Base-by-base conservation (phyloP, 2,888 invertebrate species). In the Eugnorisma glareosa region DNA sequence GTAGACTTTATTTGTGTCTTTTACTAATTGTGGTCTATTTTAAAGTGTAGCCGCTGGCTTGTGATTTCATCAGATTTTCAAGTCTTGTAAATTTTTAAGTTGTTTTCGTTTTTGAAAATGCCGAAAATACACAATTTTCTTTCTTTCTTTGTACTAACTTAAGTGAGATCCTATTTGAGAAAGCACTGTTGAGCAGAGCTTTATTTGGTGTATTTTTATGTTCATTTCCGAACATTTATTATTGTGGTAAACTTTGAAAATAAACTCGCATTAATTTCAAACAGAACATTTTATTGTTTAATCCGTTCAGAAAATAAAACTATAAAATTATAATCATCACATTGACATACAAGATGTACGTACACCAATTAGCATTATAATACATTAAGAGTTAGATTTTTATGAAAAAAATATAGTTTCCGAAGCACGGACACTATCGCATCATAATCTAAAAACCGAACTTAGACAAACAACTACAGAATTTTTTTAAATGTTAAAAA, bases 231-330 rank as follows among this genome's bases (percentile, higher is more conserved):
- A 35, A 51, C 11, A 3, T 40, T 24, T 54, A 2, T 31, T 54
- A n/a, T 37, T 67, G 77, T 70, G 73, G 28, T 71, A 40, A 40
- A 48, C 13, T 82, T 54, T 31, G 28, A 88, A 88, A 88, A 87
- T 87, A 96, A 96, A 96, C 94, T 92, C 88, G 94, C 89, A 91
- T 87, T 93, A 94, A 96, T 95, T 95, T 94, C 95, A 96, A 96
- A 96, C 96, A 96, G 96, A 96, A 96, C 96, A 96, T 96, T 96
- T 96, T 96, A 96, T 96, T 96, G 94, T 95, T 96, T 95, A 96
- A 96, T 96, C 95, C 96, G 96, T 96, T 96, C 94, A 95, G 94
- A 95, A 93, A 95, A 95, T 94, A 95, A 95, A 89, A 90, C 88
- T 91, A 90, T 91, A 91, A 89, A 94, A 94, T 93, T 92, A 94